A percentile compares a stretch with the other conserved stretches of the same genome.
These are phyloP conservation scores for Malurus alboscapulatus DNA, from an alignment of 2,113 vertebrate species.

Conservation along the genomic window DNA sequence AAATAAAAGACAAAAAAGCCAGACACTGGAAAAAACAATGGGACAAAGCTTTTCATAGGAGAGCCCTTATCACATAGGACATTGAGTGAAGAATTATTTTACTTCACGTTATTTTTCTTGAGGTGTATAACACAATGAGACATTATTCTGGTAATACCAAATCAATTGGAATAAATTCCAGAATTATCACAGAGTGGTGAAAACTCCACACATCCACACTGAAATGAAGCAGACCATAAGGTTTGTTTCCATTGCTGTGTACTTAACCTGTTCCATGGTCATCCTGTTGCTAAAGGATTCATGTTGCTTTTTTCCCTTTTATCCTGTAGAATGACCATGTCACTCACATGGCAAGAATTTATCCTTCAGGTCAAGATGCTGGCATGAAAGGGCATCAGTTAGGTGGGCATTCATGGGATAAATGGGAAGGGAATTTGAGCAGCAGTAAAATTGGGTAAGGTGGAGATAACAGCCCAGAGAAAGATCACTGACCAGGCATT, in stretches of 20 bases:
- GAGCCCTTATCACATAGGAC: background rate
- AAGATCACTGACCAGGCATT: background rate
- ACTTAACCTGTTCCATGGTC: background rate
- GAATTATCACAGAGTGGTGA: background rate
- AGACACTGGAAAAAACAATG: background rate
- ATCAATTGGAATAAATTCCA: slow-evolving; percentile 6
- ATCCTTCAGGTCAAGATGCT: background rate
- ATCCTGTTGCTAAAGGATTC: background rate
- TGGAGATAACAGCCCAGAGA: background rate
- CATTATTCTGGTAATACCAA: slow-evolving; percentile 1
- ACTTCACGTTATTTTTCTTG: background rate
- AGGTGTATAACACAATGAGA: background rate
- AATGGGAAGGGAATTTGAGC: background rate
- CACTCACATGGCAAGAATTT: background rate
- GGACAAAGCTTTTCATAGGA: background rate
- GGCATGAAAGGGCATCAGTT: background rate
- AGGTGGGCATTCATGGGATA: background rate
- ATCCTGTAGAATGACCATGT: background rate
- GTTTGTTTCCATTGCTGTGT: background rate
- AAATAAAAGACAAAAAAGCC: slow-evolving; percentile 36
- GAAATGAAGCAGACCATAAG: background rate
- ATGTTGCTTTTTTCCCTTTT: background rate
- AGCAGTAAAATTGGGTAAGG: background rate
- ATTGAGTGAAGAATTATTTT: background rate
- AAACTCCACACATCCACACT: background rate